Evolutionary conservation across 2,797 vertebrate genomes (phyloP), one percentile per base, ranked within the genome.

Genomic region (Acanthurus leucopareius): DNA sequence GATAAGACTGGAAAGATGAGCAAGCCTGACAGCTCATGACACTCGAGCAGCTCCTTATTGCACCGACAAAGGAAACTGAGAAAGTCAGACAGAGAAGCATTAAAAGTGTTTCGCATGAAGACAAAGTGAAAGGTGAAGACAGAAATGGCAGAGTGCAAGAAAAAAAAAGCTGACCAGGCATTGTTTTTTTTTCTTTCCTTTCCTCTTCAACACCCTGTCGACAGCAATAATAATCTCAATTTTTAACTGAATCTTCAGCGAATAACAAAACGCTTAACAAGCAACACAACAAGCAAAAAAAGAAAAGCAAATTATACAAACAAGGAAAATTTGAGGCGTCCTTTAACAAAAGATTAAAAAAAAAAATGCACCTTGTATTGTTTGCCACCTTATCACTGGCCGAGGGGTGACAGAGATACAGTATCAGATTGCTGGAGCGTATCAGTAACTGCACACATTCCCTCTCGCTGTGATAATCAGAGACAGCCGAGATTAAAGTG

Each of bases 21-120:
- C 62, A 9, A 72, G 57, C 19, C 73, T 86, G 93, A 91, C 90
- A 87, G 88, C 84, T 85, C 63, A 22, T 83, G 89, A 91, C 86
- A 90, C 82, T 67, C 69, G 74, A 86, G 63, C 51, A 49, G 80
- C 78, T 87, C 72, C 73, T 85, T 82, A 86, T 89, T 80, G 67
- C 59, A 13, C 71, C 48, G 13, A 86, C 77, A 86, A 89, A 85
- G 52, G 71, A 77, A 89, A 75, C 61, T 0, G 59, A 83, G 40
- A 40, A 40, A 40, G 79, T 85, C 79, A 48, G 76, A 73, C 70
- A 51, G 62, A 77, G 77, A 69, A 79, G 76, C 40, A 10, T 2
- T 10, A 73, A 48, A 79, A 77, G 84, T 40, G 77, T 77, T 85
- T 89, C 58, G 38, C 73, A 82, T 9, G 40, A 58, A 75, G 74